Evolutionary conservation across 2,797 vertebrate species (phyloP), one percentile per base, ranked within the genome.

Genomic region (Melanogrammus aeglefinus): DNA sequence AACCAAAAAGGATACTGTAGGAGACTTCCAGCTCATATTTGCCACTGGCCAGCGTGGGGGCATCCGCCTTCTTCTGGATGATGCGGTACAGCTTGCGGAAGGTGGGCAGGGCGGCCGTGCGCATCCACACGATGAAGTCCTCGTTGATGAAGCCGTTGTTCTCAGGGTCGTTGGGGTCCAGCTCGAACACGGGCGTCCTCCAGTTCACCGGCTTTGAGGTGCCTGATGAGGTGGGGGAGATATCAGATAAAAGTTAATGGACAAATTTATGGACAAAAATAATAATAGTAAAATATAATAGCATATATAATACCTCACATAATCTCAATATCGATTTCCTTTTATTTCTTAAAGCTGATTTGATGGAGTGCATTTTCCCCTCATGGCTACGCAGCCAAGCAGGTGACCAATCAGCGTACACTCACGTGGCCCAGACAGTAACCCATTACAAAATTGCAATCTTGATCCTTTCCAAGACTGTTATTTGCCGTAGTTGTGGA

Each of bases 101-200:
- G 0, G 96, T 99, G 47, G 98, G 97, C 77, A 99, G 90, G 0
- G 97, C 98, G 74, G 98, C 97, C 0, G 98, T 99, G 77, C 97
- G 96, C 98, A 99, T 99, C 98, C 98, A 99, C 82, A 99, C 98
- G 0, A 99, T 99, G 86, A 99, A 99, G 90, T 99, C 97, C 84
- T 99, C 98, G 1, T 99, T 99, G 91, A 98, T 96, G 47, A 99
- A 99, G 41, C 97, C 97, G 0, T 97, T 99, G 93, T 99, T 98
- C 0, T 98, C 96, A 0, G 85, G 4, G 78, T 96, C 93, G 0
- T 29, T 41, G 0, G 85, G 24, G 88, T 99, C 97, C 84, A 99
- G 86, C 86, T 94, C 91, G 24, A 94, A 98, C 51, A 97, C 97
- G 0, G 96, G 91, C 78, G 93, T 95, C 82, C 86, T 94, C 98